A percentile compares a stretch with the other conserved stretches of the same genome.
phyloP scores from a whole-genome alignment of 2,797 vertebrate species.

The Nyctibius grandis region DNA sequence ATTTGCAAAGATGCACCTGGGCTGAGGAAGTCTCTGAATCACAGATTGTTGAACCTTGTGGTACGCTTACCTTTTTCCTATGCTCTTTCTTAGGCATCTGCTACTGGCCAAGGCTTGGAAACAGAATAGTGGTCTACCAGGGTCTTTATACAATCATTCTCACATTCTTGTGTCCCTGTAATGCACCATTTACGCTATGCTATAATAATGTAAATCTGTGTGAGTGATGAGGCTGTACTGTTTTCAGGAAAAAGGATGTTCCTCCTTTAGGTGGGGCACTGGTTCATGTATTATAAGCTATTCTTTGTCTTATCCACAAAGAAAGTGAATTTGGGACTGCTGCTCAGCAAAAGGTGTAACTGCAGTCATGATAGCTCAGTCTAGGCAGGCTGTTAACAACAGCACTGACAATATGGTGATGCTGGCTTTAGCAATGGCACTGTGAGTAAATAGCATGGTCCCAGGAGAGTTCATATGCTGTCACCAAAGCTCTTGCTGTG shows the following conservation, averaged over 20 bases:
- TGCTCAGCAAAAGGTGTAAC: not conserved
- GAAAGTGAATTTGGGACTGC: not conserved
- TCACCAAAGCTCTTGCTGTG: not conserved
- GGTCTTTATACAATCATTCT: not conserved
- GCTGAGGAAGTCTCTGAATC: not conserved
- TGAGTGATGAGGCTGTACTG: not conserved
- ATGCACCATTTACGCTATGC: not conserved
- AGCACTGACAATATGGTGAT: not conserved
- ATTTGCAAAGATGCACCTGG: not conserved
- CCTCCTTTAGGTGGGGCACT: not conserved
- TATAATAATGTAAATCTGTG: not conserved
- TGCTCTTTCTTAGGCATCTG: not conserved
- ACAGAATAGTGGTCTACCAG: not conserved
- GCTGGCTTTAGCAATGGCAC: not conserved
- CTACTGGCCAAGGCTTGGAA: not conserved
- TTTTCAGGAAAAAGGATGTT: constrained; percentile 5
- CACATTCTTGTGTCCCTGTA: not conserved
- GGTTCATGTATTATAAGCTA: not conserved
- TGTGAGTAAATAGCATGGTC: not conserved
- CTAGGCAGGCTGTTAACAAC: not conserved
- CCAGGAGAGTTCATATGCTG: not conserved
- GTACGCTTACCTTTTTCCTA: not conserved
- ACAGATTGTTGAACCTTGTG: not conserved
- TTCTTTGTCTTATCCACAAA: not conserved
- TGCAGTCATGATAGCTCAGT: not conserved